phyloP scores from a whole-genome alignment of 2,113 vertebrate genomes.

The Pluvialis apricaria region DNA sequence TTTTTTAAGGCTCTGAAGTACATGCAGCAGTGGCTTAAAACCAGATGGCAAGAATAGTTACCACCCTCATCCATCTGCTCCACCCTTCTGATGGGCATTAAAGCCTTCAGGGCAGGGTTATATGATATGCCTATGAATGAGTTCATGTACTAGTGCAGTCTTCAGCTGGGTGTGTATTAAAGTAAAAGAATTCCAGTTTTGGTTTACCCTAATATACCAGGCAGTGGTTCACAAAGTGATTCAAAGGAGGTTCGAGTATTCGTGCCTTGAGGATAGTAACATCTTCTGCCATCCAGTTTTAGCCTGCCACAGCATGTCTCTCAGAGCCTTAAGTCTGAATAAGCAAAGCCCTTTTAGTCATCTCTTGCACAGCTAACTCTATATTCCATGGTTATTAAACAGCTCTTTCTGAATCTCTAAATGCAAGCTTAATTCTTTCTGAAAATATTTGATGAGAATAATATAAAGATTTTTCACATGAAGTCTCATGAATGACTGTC shows the following conservation, averaged over 20 bases:
- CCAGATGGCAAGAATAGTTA: background rate
- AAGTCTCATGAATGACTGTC: background rate
- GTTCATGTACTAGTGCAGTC: background rate
- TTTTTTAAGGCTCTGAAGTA: background rate
- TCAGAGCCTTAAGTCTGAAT: background rate
- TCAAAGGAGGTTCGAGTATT: background rate
- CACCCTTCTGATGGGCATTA: background rate
- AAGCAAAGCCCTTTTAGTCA: background rate
- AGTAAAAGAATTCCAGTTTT: constrained; percentile 7
- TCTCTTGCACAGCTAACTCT: background rate
- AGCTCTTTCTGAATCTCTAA: background rate
- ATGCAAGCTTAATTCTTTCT: background rate
- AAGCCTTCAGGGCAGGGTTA: background rate
- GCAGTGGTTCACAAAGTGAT: background rate
- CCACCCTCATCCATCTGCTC: constrained; percentile 2
- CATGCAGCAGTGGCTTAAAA: background rate
- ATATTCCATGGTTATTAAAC: background rate
- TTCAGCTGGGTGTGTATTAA: background rate
- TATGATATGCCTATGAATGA: background rate
- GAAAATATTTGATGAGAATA: background rate
- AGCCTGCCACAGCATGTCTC: background rate
- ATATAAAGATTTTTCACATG: background rate
- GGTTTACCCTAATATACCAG: background rate
- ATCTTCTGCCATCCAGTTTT: background rate
- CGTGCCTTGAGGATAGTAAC: background rate